phyloP scores from a whole-genome alignment of 2,888 invertebrate species.

The Meiosimyza decipiens region DNA sequence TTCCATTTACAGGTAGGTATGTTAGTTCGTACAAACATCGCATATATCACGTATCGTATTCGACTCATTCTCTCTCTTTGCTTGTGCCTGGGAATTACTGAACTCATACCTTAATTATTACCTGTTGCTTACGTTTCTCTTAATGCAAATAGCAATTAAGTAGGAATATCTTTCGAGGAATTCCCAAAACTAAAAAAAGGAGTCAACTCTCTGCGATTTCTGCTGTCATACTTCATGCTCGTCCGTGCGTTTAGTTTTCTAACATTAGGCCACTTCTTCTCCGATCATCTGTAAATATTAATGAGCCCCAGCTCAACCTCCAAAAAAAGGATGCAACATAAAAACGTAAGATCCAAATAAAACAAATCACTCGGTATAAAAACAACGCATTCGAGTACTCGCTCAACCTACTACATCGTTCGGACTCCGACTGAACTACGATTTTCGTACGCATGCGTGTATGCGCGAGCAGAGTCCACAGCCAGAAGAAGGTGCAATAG shows the following conservation, averaged over 20 bases:
- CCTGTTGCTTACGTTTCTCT: slow-evolving; percentile 44
- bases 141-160: slow-evolving; percentile 56
- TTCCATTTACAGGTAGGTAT: too few relatives aligned
- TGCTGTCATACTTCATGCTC: slow-evolving; percentile 16
- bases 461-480: not conserved
- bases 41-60: too few relatives aligned
- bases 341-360: not conserved
- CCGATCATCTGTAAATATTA: slow-evolving; percentile 39
- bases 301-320: slow-evolving; percentile 38
- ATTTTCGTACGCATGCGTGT: slow-evolving; percentile 16
- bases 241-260: slow-evolving; percentile 13
- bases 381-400: not conserved
- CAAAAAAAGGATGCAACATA: slow-evolving; percentile 21
- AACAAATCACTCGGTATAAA: not conserved
- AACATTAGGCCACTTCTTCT: slow-evolving; percentile 30
- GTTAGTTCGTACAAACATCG: too few relatives aligned
- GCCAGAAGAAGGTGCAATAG: slow-evolving; percentile 18
- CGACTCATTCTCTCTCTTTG: too few relatives aligned
- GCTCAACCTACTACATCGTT: not conserved
- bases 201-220: slow-evolving; percentile 9
- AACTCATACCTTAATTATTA: slow-evolving; percentile 24
- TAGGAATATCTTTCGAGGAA: slow-evolving; percentile 43
- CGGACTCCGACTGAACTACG: too few relatives aligned
- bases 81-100: slow-evolving; percentile 3
- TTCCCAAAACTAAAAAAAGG: slow-evolving; percentile 41